These are phyloP conservation scores for Plebejus argus DNA, from an alignment of 2,888 invertebrate species.

Conservation along the genomic window DNA sequence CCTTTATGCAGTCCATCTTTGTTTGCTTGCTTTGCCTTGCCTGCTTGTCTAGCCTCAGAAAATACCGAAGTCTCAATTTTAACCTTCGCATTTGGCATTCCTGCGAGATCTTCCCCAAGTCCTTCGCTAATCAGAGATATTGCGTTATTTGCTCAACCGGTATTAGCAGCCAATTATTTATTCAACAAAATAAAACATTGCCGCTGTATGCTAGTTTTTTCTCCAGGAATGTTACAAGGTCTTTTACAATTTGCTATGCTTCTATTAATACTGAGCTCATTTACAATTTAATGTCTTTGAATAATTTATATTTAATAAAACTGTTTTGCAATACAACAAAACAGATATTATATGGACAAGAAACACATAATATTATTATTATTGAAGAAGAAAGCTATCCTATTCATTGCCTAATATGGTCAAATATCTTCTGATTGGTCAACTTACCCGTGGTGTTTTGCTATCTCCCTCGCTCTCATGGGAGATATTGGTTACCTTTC, in stretches of 20 bases:
- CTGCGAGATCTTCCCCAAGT: not conserved
- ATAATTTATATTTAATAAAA: slow-evolving; percentile 28
- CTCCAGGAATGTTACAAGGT: slow-evolving; percentile 16
- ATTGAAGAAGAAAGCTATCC: too few relatives aligned
- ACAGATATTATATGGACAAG: too few relatives aligned
- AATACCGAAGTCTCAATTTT: not conserved
- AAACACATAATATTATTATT: too few relatives aligned
- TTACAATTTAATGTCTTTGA: slow-evolving; percentile 28
- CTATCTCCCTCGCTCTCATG: too few relatives aligned
- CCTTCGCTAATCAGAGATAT: not conserved
- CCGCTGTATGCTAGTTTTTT: not conserved
- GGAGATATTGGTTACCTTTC: too few relatives aligned
- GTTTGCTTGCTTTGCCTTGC: not conserved
- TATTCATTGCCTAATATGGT: too few relatives aligned
- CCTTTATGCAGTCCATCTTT: slow-evolving; percentile 31
- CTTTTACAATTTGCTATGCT: slow-evolving; percentile 24
- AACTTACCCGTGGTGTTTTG: too few relatives aligned
- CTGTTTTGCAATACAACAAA: too few relatives aligned
- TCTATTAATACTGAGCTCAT: slow-evolving; percentile 24
- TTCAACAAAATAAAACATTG: slow-evolving; percentile 1
- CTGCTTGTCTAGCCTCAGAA: not conserved
- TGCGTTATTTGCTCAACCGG: not conserved
- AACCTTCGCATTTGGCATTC: not conserved
- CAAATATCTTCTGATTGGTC: too few relatives aligned
- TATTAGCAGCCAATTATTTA: not conserved